These are phyloP conservation scores for Sycobia sp. DNA, from an alignment of 1,140 invertebrate species.

Conservation along the genomic window DNA sequence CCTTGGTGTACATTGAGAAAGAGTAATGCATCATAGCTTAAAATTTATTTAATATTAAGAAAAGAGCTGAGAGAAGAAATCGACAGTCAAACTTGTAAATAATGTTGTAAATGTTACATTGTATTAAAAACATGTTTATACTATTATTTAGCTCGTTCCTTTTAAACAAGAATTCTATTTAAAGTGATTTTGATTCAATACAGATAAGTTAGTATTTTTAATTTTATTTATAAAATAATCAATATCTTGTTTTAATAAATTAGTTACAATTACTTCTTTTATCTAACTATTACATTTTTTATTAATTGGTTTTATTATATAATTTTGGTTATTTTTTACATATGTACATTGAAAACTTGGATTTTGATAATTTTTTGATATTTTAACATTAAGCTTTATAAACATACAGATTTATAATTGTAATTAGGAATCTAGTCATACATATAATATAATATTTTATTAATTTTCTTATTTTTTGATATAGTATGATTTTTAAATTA, in stretches of 20 bases:
- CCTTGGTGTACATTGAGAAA: background rate
- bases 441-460: slow-evolving; percentile 12
- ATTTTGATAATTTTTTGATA: background rate
- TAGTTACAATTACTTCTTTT: background rate
- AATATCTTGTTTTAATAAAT: background rate
- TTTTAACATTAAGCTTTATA: background rate
- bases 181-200: too few relatives aligned
- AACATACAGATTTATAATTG: background rate
- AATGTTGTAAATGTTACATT: too few relatives aligned
- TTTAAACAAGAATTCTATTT: too few relatives aligned
- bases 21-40: background rate
- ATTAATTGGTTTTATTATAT: background rate
- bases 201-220: too few relatives aligned
- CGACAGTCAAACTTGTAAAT: too few relatives aligned
- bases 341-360: too few relatives aligned
- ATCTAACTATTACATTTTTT: background rate
- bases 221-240: background rate
- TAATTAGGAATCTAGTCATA: slow-evolving; percentile 23
- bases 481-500: background rate
- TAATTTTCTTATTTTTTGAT: background rate
- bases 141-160: too few relatives aligned
- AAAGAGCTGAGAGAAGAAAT: too few relatives aligned
- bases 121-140: too few relatives aligned
- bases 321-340: background rate
- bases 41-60: background rate